phyloP scores from a whole-genome alignment of 2,113 vertebrate species.

The Psilopogon haemacephalus region DNA sequence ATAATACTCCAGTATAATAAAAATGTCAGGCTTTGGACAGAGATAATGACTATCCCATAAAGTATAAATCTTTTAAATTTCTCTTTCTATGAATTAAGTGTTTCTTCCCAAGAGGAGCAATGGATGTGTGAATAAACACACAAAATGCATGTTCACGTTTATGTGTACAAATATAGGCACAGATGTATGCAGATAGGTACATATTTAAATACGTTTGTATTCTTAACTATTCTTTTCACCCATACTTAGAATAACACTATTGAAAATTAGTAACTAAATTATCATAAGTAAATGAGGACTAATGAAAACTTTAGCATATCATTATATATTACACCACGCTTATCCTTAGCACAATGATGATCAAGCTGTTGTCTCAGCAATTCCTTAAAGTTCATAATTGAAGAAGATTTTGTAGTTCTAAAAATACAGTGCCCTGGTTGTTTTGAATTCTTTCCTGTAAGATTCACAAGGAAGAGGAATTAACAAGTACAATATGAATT shows the following conservation, averaged over 20 bases:
- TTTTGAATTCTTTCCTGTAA: neutral
- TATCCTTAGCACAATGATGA: neutral
- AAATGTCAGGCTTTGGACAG: neutral
- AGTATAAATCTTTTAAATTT: neutral
- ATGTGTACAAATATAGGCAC: neutral
- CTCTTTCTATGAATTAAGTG: neutral
- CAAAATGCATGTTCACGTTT: neutral
- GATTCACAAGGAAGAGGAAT: accelerated
- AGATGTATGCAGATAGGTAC: neutral
- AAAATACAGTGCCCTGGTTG: neutral
- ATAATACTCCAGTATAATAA: neutral
- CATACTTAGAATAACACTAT: neutral
- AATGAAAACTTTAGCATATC: neutral
- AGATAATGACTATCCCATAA: neutral
- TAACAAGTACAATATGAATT: neutral
- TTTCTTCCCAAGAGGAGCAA: neutral
- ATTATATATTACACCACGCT: neutral
- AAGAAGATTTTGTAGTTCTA: neutral
- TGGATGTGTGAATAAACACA: neutral
- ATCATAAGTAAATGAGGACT: neutral
- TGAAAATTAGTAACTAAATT: neutral
- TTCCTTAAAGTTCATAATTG: neutral
- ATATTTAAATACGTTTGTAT: neutral
- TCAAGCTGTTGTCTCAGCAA: neutral
- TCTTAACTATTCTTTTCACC: neutral